Evolutionary conservation across 2,113 vertebrate genomes (phyloP), one percentile per base, ranked within the genome.

Genomic region (Erythrolamprus reginae): DNA sequence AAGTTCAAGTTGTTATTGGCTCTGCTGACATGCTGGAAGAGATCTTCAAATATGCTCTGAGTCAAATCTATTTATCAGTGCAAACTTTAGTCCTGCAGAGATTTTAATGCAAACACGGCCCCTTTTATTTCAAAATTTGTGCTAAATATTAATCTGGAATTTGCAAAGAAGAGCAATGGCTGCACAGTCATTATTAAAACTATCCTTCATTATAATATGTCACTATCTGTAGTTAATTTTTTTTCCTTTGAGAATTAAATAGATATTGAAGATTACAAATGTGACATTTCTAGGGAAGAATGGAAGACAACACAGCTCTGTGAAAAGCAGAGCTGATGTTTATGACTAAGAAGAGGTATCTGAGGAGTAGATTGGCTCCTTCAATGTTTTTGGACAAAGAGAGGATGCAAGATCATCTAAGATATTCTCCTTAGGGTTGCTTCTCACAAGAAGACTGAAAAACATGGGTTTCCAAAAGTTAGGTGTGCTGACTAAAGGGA

Each of bases 1-100:
- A 89, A 94, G 84, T 93, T 94, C 93, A 88, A 38, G 94, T 95
- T 95, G 92, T 95, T 93, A 91, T 1, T 93, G 87, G 87, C 86
- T 90, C 92, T 90, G 21, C 48, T 88, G 89, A 90, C 33, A 38
- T 88, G 84, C 28, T 88, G 90, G 92, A 91, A 86, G n/a, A 87
- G 77, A 88, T 83, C 47, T 83, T 65, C 61, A 70, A 53, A 38
- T 55, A 47, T 24, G 15, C 33, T 53, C 50, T 89, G 51, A 85
- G 88, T 50, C 92, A 82, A 53, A 86, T 38, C 38, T 90, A 10
- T 91, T 83, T 90, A 86, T 90, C 87, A 65, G 84, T 90, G 86
- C 88, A 90, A 48, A 48, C 24, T 88, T 38, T 82, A n/a, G 42
- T 55, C 3, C 28, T 24, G 26, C 90, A 82, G 12, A 85, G n/a